Percentiles rank a stretch among this genome's conserved stretches.
These are phyloP conservation scores for Cossypha dichroa DNA, from an alignment of 2,797 vertebrate genomes.

Conservation along the genomic window DNA sequence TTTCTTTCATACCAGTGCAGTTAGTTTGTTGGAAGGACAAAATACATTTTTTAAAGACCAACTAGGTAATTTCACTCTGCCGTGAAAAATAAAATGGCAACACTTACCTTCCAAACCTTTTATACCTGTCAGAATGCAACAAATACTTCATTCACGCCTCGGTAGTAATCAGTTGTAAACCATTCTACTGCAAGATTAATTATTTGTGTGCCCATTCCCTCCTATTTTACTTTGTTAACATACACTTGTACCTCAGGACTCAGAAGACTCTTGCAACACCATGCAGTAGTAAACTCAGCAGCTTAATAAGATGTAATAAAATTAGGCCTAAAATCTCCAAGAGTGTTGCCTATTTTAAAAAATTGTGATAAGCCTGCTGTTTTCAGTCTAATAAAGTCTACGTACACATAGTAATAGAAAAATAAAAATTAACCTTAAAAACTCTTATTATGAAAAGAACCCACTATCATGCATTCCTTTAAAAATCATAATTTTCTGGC, in stretches of 20 bases:
- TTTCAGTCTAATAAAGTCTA: neutral
- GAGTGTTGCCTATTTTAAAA: neutral
- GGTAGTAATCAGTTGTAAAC: neutral
- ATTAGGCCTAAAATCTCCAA: neutral
- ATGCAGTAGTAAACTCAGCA: neutral
- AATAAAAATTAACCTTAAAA: neutral
- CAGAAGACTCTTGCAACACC: neutral
- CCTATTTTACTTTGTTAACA: neutral
- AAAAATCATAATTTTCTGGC: neutral
- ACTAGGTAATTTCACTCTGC: neutral
- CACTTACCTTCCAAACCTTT: neutral
- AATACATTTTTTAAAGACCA: neutral
- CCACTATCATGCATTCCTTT: neutral
- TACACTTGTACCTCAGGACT: neutral
- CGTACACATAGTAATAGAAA: neutral
- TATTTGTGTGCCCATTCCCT: fast-evolving
- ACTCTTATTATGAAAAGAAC: neutral
- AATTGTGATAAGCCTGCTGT: neutral
- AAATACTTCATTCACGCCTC: neutral
- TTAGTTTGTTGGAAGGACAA: neutral
- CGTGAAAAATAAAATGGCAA: neutral
- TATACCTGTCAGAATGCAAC: neutral
- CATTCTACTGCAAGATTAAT: neutral
- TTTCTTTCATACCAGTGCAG: neutral
- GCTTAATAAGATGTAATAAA: neutral